Base-by-base conservation (phyloP, 2,888 invertebrate genomes). In the Malthinus seriepunctatus region DNA sequence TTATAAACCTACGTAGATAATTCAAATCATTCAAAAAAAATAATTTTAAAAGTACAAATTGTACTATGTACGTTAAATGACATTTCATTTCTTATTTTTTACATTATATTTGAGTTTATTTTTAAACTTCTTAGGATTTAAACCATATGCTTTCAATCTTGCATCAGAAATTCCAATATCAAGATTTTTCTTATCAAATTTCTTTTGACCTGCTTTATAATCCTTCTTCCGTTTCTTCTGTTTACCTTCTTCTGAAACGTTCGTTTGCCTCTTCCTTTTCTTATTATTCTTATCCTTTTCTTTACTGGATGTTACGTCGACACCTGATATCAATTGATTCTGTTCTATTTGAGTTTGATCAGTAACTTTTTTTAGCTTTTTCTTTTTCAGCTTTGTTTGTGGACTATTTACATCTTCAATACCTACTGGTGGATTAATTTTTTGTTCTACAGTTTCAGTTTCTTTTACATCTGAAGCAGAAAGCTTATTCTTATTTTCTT, bases 81-180 rank as follows among this genome's bases (percentile, higher is more conserved):
- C 32, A 49, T 23, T 23, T 23, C 23, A 23, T 23, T 23, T n/a
- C 9, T 42, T 42, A 23, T 23, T 69, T 68, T n/a, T 67, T 3
- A 23, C 23, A 23, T 5, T 63, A 67, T 88, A 90, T 73, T 88
- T 89, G 64, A 89, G 78, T 77, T 88, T 90, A 71, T 88, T 88
- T 73, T 88, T 89, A 70, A 90, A 93, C 74, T 93, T 94, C 71
- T 90, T 93, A 0, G 95, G 95, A 81, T 95, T 95, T 35, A 96
- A 85, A 51, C 96, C 97, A 76, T 93, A 98, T 0, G 95, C 95
- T 72, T 88, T 86, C 7, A 98, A 81, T 64, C 97, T 84, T 65
- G 91, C 89, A 76, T 94, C 91, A 1, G 91, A 87, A 23, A 90
- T 74, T 8, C 66, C 73, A 50, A 71, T 49, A 37, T 67, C 63